These are phyloP conservation scores for Nestor notabilis DNA, from an alignment of 2,113 vertebrate species.

Conservation along the genomic window DNA sequence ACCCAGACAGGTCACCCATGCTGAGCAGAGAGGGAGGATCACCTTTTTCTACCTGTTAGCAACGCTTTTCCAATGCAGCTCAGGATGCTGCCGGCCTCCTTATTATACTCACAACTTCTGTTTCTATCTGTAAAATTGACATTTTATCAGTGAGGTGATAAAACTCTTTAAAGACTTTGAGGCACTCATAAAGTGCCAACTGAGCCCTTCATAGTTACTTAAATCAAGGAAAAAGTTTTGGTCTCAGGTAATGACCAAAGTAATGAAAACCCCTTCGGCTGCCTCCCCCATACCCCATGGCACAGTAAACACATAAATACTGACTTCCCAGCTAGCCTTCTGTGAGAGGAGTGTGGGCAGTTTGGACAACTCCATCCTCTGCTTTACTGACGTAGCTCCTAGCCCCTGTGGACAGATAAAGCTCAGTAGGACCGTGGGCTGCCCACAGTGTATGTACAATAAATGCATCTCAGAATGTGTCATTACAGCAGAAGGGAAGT, in stretches of 20 bases:
- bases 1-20: neutral
- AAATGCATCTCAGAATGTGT: neutral
- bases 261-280: neutral
- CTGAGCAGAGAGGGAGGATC: neutral
- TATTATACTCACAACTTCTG: neutral
- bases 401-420: neutral
- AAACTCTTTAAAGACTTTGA: neutral
- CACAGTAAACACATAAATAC: neutral
- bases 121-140: neutral
- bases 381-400: neutral
- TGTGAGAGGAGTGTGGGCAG: neutral
- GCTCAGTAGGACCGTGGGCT: rapidly evolving
- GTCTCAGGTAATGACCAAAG: neutral
- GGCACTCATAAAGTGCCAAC: neutral
- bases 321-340: neutral
- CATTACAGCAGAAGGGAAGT: neutral
- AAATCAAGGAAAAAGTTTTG: neutral
- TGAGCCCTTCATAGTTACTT: neutral
- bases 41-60: neutral
- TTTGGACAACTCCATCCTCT: neutral
- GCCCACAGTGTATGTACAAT: neutral
- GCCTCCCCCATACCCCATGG: neutral
- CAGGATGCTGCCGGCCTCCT: neutral
- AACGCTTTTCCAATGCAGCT: neutral
- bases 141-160: neutral